Percentiles rank a stretch among this genome's conserved stretches.
Evolutionary conservation across 2,888 invertebrate species (phyloP).

Genomic region (Lasioglossum pauxillum): DNA sequence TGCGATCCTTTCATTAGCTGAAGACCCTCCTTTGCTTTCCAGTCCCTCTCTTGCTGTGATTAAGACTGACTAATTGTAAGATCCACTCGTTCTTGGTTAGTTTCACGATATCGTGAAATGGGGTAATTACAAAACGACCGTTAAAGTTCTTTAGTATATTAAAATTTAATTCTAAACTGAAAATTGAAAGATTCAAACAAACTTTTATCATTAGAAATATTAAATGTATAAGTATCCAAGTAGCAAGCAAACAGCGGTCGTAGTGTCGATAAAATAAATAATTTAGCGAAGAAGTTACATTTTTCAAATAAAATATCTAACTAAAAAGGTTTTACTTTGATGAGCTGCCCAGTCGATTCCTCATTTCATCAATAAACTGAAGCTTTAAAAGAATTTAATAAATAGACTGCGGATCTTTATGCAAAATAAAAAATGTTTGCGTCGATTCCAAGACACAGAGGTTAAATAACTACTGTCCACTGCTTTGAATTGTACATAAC

Average conservation of each 20-base stretch:
- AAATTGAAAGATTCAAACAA: not conserved
- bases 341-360: too few species aligned
- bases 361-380: too few species aligned
- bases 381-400: too few species aligned
- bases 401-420: too few species aligned
- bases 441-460: too few species aligned
- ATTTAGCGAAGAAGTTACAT: too few species aligned
- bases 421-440: too few species aligned
- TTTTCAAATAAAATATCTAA: too few species aligned
- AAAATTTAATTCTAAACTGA: not conserved
- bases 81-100: not conserved
- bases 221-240: not conserved
- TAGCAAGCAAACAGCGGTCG: not conserved
- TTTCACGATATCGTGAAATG: not conserved
- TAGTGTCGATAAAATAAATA: too few species aligned
- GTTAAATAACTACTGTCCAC: too few species aligned
- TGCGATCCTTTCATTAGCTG: slow-evolving; percentile 6
- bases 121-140: not conserved
- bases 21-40: not conserved
- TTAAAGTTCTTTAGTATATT: not conserved
- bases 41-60: not conserved
- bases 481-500: too few species aligned
- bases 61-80: not conserved
- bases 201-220: not conserved
- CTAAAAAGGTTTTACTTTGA: too few species aligned